Evolutionary conservation across 2,113 vertebrate species (phyloP).

Genomic region (Corythoichthys haematopterus): DNA sequence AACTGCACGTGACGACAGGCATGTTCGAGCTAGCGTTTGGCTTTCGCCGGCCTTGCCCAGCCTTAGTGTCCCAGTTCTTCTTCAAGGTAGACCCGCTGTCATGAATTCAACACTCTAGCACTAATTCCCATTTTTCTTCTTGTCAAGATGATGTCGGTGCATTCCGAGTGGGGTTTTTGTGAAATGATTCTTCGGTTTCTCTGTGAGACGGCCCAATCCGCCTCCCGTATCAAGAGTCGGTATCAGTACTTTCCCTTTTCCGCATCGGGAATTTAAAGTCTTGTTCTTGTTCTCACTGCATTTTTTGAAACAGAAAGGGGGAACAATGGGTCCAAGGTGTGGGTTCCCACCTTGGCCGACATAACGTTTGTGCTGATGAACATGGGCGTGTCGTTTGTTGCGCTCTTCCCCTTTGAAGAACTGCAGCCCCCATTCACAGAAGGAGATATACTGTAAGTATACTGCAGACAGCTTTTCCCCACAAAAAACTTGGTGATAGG

Average conservation of each 20-base stretch:
- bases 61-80: constrained; percentile 81
- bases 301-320: constrained; percentile 49
- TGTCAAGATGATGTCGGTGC: constrained; percentile 87
- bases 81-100: constrained; percentile 60
- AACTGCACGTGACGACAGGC: constrained; percentile 74
- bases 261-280: too few relatives aligned
- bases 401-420: constrained; percentile 81
- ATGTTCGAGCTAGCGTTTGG: constrained; percentile 79
- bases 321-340: constrained; percentile 68
- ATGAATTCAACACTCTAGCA: too few relatives aligned
- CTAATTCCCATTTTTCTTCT: too few relatives aligned
- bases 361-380: constrained; percentile 84
- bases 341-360: constrained; percentile 86
- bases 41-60: constrained; percentile 74
- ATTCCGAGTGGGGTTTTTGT: constrained; percentile 77
- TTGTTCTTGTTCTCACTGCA: constrained; percentile 7
- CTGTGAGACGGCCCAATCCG: constrained; percentile 77
- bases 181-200: constrained; percentile 79
- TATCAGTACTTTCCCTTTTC: too few relatives aligned
- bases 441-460: constrained; percentile 65
- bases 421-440: constrained; percentile 85
- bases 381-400: constrained; percentile 82
- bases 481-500: too few relatives aligned
- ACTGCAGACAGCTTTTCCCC: too few relatives aligned
- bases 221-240: constrained; percentile 48